Conservation (phyloP, 2,797 vertebrate species). For the Anomalospiza imberbis region DNA sequence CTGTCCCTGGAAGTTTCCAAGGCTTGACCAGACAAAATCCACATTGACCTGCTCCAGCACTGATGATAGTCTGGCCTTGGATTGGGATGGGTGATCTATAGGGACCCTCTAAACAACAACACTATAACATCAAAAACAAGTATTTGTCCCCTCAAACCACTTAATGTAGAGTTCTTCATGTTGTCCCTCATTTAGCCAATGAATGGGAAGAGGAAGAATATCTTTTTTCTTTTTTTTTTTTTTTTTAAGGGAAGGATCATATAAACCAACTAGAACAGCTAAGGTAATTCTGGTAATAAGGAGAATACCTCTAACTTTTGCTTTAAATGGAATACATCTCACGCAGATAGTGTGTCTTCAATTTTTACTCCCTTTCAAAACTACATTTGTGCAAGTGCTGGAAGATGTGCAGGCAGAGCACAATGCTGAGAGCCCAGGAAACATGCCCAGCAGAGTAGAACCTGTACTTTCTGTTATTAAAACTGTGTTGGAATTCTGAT, state of each 20-base stretch:
- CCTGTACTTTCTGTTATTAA: not conserved
- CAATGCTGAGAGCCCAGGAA: not conserved
- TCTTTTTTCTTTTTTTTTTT: not conserved
- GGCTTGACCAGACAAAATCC: not conserved
- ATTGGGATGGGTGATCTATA: no score
- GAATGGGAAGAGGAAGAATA: not conserved
- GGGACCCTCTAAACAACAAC: not conserved
- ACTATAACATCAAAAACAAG: not conserved
- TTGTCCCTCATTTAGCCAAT: not conserved
- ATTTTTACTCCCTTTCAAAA: not conserved
- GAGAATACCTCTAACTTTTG: not conserved
- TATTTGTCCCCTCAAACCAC: not conserved
- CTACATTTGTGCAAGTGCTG: fast-evolving
- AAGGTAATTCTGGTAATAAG: not conserved
- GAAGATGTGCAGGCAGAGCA: not conserved
- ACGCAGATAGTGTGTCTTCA: not conserved
- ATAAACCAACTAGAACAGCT: not conserved
- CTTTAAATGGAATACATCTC: not conserved
- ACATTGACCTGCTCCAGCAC: not conserved
- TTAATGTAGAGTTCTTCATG: not conserved
- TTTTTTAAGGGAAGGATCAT: not conserved
- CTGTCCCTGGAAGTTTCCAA: not conserved
- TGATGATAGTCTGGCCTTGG: not conserved
- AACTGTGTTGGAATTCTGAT: not conserved
- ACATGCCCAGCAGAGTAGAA: not conserved